Conservation (phyloP, 2,797 vertebrate species). For the Rachycentron canadum region DNA sequence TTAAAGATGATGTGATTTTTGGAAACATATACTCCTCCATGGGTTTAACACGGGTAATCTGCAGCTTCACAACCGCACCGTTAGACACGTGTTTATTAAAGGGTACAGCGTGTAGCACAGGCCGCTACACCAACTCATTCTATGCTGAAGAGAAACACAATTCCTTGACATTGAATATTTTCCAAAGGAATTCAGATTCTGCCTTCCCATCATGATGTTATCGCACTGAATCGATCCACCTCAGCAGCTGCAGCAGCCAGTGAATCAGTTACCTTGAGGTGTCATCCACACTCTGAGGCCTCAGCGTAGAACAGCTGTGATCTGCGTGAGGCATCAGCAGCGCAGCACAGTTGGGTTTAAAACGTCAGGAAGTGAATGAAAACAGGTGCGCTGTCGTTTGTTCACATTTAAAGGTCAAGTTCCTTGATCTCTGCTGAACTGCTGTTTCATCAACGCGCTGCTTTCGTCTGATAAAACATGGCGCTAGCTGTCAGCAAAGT, state of each 20-base stretch:
- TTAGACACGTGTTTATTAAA: conserved; percentile 17
- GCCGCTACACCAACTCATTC: background rate
- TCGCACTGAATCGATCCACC: conserved; percentile 41
- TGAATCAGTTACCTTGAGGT: conserved; percentile 44
- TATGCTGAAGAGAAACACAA: conserved; percentile 7
- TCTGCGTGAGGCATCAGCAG: conserved; percentile 21
- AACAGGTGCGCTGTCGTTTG: conserved; percentile 46
- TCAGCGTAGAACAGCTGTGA: conserved; percentile 41
- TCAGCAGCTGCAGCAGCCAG: conserved; percentile 9
- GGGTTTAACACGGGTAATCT: background rate
- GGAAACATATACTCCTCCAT: too few species aligned
- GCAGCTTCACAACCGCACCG: conserved; percentile 10
- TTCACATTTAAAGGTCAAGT: conserved; percentile 50
- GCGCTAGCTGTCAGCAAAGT: conserved; percentile 56
- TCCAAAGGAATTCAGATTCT: conserved; percentile 30
- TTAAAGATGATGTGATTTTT: too few species aligned
- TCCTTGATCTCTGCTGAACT: conserved; percentile 55
- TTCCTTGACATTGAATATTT: conserved; percentile 36
- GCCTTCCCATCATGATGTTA: conserved; percentile 38
- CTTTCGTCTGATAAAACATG: conserved; percentile 64
- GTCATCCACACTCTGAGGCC: conserved; percentile 25
- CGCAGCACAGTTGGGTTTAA: conserved; percentile 34
- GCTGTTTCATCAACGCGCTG: conserved; percentile 50
- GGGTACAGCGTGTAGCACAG: background rate
- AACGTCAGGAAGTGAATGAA: conserved; percentile 31